A percentile compares a stretch with the other conserved stretches of the same genome.
Evolutionary conservation across 2,797 vertebrate species (phyloP).

Genomic region (Taeniopygia guttata): DNA sequence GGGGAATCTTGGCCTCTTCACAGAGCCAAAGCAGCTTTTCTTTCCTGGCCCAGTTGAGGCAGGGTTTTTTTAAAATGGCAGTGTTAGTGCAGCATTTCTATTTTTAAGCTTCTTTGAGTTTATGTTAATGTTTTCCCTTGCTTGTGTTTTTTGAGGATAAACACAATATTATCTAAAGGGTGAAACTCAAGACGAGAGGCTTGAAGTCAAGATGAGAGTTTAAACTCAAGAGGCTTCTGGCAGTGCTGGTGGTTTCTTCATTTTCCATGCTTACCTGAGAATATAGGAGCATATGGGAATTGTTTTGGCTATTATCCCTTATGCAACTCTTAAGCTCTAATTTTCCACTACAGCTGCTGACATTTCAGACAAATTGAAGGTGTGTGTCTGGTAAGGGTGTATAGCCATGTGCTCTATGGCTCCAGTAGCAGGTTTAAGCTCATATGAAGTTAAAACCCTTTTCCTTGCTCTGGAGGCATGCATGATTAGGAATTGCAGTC

Average conservation of each 20-base stretch:
- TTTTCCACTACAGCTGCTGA: neutral
- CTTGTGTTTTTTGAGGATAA: constrained; percentile 1
- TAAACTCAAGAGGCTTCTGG: neutral
- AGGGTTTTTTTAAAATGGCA: neutral
- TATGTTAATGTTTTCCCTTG: neutral
- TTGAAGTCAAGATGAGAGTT: neutral
- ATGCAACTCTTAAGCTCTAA: neutral
- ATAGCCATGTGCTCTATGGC: neutral
- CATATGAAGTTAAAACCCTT: neutral
- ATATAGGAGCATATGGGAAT: neutral
- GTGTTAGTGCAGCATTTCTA: neutral
- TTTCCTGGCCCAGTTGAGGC: neutral
- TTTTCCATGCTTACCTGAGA: neutral
- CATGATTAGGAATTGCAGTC: neutral
- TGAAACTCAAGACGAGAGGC: neutral
- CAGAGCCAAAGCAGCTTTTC: neutral
- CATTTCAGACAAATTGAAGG: neutral
- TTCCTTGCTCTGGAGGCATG: neutral
- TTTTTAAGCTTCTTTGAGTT: neutral
- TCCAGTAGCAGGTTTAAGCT: neutral
- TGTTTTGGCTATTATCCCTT: neutral
- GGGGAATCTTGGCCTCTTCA: neutral
- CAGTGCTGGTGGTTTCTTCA: neutral
- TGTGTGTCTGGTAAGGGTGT: neutral
- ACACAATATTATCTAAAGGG: neutral